Percentiles rank a stretch among this genome's conserved stretches.
Evolutionary conservation across 2,113 vertebrate genomes (phyloP).

Genomic region (Takifugu flavidus): DNA sequence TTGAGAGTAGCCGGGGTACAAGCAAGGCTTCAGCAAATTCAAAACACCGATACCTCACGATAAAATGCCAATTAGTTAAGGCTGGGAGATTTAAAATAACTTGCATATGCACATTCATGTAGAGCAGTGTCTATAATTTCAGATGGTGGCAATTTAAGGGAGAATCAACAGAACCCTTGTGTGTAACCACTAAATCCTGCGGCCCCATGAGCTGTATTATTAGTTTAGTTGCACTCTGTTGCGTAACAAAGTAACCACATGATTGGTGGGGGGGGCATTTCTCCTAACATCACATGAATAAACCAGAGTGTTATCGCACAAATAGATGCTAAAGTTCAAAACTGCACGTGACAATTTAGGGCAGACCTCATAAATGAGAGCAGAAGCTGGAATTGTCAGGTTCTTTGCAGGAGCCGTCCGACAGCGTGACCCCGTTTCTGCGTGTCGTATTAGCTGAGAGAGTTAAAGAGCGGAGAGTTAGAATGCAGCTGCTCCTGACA

Average conservation of each 20-base stretch:
- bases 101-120: constrained; percentile 28
- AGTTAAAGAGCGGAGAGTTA: constrained; percentile 41
- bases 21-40: constrained; percentile 32
- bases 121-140: constrained; percentile 9
- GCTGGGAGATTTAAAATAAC: constrained; percentile 19
- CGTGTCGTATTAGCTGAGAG: constrained; percentile 56
- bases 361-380: background rate
- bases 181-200: background rate
- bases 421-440: constrained; percentile 29
- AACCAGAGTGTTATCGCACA: background rate
- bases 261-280: background rate
- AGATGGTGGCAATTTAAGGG: constrained; percentile 12
- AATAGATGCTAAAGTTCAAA: background rate
- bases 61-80: constrained; percentile 52
- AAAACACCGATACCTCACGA: constrained; percentile 48
- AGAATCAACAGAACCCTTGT: constrained; percentile 6
- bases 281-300: constrained; percentile 13
- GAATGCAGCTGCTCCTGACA: constrained; percentile 32
- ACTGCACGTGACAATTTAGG: background rate
- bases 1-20: constrained; percentile 43
- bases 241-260: constrained; percentile 13
- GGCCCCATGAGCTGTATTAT: constrained; percentile 4
- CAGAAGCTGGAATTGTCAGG: constrained; percentile 7
- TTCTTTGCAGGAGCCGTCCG: constrained; percentile 7
- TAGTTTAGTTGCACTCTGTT: constrained; percentile 10